Evolutionary conservation across 1,140 invertebrate genomes (phyloP), one percentile per base, ranked within the genome.

Genomic region (Pantala flavescens): DNA sequence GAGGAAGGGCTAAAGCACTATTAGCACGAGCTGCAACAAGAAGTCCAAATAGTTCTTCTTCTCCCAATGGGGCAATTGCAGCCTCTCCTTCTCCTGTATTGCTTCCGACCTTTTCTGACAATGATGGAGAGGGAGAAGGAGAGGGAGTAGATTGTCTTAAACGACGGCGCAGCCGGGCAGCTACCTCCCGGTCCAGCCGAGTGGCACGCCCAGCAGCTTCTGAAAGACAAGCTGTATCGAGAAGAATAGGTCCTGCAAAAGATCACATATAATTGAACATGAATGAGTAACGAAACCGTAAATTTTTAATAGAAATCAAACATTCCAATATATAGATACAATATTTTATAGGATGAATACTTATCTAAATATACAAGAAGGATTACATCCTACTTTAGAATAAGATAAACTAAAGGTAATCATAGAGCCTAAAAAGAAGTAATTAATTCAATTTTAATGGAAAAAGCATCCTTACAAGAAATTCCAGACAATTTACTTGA

Each of bases 211-310:
- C 85, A 23, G 88, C 89, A 24, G 85, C 81, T 36, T 83, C 78
- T 0, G 85, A 86, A 75, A 92, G 87, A 77, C 90, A 91, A 14
- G 87, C 85, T 0, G 92, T 93, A 77, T 94, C 91, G 73, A 90
- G 82, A 23, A 93, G 78, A 74, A 93, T 92, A n/a, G 90, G 87
- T 71, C 88, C 90, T 93, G 79, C 72, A 84, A 82, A 36, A 74
- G 16, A 72, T 36, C 9, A 36, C 9, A 36, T 36, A 36, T n/a
- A n/a, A n/a, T n/a, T n/a, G n/a, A n/a, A n/a, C n/a, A n/a, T n/a
- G n/a, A 36, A 36, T 5, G 9, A 36, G 2, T 36, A 2, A 36
- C 9, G 3, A 36, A 36, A 5, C 28, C 28, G 9, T 5, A 5
- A 9, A 36, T 2, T 5, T 36, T 36, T 36, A 36, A 9, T 36